These are phyloP conservation scores for Oreochromis spilurus DNA, from an alignment of 2,113 vertebrate genomes.

Conservation along the genomic window DNA sequence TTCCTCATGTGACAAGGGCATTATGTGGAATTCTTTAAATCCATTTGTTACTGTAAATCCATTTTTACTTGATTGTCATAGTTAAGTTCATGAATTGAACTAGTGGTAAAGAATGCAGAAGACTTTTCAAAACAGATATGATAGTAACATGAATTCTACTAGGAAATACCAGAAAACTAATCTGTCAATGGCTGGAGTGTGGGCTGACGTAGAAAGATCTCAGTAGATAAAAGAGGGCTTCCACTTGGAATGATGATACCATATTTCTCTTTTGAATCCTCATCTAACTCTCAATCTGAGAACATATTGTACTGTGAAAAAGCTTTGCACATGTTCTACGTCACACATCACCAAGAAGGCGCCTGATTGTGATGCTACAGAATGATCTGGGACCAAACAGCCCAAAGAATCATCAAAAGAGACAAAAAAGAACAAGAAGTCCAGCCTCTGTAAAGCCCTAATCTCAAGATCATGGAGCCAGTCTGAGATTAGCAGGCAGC, in stretches of 20 bases:
- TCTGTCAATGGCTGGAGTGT: rapidly evolving
- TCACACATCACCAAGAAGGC: neutral
- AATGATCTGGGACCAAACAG: too few relatives aligned
- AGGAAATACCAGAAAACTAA: neutral
- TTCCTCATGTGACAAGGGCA: neutral
- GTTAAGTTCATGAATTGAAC: neutral
- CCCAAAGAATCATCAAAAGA: neutral
- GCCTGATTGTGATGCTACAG: too few relatives aligned
- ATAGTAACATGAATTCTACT: neutral
- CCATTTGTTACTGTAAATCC: neutral
- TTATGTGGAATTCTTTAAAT: neutral
- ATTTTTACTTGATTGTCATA: neutral
- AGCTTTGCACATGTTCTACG: rapidly evolving
- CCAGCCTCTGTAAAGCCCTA: neutral
- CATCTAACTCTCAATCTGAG: neutral
- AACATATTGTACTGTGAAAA: neutral
- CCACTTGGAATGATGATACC: neutral
- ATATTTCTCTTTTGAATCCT: neutral
- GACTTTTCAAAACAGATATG: neutral
- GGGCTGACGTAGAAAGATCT: neutral
- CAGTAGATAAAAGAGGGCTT: rapidly evolving
- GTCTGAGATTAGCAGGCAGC: neutral
- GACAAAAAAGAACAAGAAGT: neutral
- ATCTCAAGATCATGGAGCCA: neutral
- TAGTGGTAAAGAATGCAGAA: neutral